Percentiles rank a stretch among this genome's conserved stretches.
Conservation (phyloP, 2,888 invertebrate species). For the Acleris holmiana region DNA sequence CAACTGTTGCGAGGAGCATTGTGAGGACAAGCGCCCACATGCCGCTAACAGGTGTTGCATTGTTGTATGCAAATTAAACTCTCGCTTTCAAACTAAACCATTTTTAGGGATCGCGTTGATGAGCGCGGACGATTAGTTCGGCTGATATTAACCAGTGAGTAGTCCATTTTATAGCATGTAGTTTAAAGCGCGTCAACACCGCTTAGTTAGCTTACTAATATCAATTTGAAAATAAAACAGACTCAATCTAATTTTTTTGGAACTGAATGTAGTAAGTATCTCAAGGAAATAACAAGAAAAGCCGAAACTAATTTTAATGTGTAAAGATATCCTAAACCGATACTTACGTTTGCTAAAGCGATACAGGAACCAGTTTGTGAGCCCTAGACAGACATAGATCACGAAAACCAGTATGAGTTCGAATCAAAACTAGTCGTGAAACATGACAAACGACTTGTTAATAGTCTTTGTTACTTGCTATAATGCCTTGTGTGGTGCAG, state of each 20-base stretch:
- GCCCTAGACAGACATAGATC: conserved; percentile 48
- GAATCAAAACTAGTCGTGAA: conserved; percentile 50
- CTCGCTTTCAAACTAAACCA: conserved; percentile 72
- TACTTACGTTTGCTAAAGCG: conserved; percentile 9
- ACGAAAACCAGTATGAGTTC: conserved; percentile 51
- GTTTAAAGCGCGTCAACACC: too few relatives aligned
- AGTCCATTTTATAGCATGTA: too few relatives aligned
- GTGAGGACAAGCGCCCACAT: conserved; percentile 77
- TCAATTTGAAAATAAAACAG: too few relatives aligned
- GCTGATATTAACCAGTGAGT: neutral
- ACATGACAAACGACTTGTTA: conserved; percentile 74
- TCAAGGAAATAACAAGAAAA: too few relatives aligned
- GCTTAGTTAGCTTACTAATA: too few relatives aligned
- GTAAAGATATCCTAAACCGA: neutral
- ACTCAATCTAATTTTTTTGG: too few relatives aligned
- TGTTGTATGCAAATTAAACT: conserved; percentile 84
- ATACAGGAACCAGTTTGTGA: conserved; percentile 49
- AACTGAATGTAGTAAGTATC: too few relatives aligned
- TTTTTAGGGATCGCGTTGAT: conserved; percentile 60
- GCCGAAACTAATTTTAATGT: neutral
- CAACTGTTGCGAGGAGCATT: conserved; percentile 75
- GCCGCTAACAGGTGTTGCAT: conserved; percentile 79
- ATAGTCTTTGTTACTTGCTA: conserved; percentile 64
- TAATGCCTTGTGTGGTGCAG: conserved; percentile 65
- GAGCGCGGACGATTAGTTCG: conserved; percentile 11